Percentiles rank a stretch among this genome's conserved stretches.
Conservation (phyloP, 1,140 invertebrate genomes). For the Drosophila truncata region DNA sequence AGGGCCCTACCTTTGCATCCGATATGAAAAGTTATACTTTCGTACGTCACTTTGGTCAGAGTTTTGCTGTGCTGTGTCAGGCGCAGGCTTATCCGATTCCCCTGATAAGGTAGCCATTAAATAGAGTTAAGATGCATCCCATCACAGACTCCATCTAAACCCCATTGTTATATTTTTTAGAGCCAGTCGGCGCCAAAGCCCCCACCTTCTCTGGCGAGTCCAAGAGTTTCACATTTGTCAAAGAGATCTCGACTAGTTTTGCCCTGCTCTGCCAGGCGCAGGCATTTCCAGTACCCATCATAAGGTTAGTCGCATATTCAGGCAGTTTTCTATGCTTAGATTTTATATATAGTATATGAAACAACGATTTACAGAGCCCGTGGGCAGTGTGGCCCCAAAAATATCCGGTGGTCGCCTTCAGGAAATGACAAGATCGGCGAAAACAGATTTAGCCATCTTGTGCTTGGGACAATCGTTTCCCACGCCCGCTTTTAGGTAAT, state of each 20-base stretch:
- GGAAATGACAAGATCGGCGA: conserved; percentile 74
- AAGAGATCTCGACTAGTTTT: conserved; percentile 84
- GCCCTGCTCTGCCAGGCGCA: conserved; percentile 87
- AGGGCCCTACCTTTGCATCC: conserved; percentile 89
- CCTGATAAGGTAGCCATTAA: conserved; percentile 87
- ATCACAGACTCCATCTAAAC: neutral
- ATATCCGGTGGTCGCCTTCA: conserved; percentile 80
- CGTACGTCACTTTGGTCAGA: conserved; percentile 85
- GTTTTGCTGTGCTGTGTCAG: conserved; percentile 91
- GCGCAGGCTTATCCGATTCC: conserved; percentile 90
- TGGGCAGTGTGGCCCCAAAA: conserved; percentile 89
- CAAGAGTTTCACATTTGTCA: conserved; percentile 19
- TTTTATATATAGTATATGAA: neutral
- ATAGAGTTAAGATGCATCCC: conserved; percentile 2
- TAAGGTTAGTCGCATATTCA: conserved; percentile 33
- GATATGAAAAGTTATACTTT: conserved; percentile 89
- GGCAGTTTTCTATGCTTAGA: conserved; percentile 1
- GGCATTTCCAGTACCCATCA: conserved; percentile 36
- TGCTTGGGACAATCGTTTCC: conserved; percentile 88
- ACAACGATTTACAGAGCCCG: conserved; percentile 87
- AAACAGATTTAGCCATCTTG: conserved; percentile 85
- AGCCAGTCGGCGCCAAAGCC: conserved; percentile 12
- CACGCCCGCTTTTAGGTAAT: conserved; percentile 86
- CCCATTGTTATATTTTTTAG: conserved; percentile 30
- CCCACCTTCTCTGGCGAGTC: conserved; percentile 19